A percentile compares a stretch with the other conserved stretches of the same genome.
Conservation (phyloP, 2,113 vertebrate genomes). For the Dicrurus megarhynchus region DNA sequence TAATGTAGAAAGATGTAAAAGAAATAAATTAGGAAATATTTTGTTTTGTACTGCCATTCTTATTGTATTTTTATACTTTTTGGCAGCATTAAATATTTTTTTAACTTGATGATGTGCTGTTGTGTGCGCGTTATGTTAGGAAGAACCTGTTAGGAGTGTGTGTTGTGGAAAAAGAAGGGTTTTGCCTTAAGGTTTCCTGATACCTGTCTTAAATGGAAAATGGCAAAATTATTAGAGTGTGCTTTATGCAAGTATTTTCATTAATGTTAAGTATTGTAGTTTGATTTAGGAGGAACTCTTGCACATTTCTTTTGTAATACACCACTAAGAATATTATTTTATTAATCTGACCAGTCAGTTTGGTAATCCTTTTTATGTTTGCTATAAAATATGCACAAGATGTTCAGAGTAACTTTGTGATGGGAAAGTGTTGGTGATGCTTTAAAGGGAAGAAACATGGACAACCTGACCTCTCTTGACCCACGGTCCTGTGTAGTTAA, state of each 20-base stretch:
- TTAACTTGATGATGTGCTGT: slow-evolving; percentile 67
- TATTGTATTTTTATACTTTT: slow-evolving; percentile 84
- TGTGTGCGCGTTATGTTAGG: slow-evolving; percentile 68
- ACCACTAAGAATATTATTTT: background rate
- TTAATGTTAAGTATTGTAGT: background rate
- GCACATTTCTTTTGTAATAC: background rate
- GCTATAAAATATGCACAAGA: background rate
- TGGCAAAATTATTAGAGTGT: background rate
- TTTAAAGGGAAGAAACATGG: background rate
- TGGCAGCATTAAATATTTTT: slow-evolving; percentile 90
- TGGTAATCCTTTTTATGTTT: background rate
- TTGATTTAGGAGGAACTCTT: background rate
- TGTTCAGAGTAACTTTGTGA: background rate
- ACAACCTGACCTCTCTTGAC: background rate
- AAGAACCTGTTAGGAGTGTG: background rate
- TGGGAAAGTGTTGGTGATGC: background rate
- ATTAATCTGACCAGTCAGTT: background rate
- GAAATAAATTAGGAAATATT: slow-evolving; percentile 77
- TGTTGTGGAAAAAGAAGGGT: background rate
- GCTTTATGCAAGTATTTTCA: background rate
- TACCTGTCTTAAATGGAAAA: background rate
- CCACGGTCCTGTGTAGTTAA: accelerated
- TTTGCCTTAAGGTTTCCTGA: background rate
- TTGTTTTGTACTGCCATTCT: slow-evolving; percentile 82
- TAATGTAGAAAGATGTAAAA: slow-evolving; percentile 78